A percentile compares a stretch with the other conserved stretches of the same genome.
Evolutionary conservation across 2,113 vertebrate species (phyloP).

Genomic region (Psilopsiagon aurifrons): DNA sequence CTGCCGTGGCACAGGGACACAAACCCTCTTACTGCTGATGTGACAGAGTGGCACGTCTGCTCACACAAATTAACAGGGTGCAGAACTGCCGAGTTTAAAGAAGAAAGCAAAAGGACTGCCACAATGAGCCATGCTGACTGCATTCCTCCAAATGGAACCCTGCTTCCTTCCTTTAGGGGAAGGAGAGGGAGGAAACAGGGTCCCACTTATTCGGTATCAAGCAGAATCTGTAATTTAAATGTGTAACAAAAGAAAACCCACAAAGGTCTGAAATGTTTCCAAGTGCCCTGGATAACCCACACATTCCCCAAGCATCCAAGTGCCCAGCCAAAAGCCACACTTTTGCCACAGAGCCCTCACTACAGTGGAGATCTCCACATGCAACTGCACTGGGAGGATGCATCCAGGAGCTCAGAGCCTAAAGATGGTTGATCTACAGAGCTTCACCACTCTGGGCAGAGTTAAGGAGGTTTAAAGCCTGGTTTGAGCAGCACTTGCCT

Average conservation of each 20-base stretch:
- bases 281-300: background rate
- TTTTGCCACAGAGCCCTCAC: background rate
- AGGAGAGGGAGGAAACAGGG: background rate
- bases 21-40: background rate
- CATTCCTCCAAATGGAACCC: background rate
- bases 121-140: background rate
- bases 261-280: background rate
- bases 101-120: background rate
- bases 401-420: background rate
- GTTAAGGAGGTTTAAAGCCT: background rate
- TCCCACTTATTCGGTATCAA: background rate
- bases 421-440: background rate
- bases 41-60: background rate
- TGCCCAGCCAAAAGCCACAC: background rate
- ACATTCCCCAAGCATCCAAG: background rate
- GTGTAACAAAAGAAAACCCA: background rate
- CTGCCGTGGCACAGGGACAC: background rate
- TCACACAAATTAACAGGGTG: background rate
- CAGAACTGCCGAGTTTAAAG: background rate
- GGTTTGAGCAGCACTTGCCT: background rate
- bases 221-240: no score
- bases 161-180: background rate
- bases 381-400: background rate
- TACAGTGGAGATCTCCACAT: fast-evolving
- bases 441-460: background rate